Percentiles rank a stretch among this genome's conserved stretches.
These are phyloP conservation scores for Thinocorus orbignyianus DNA, from an alignment of 2,113 vertebrate genomes.

Conservation along the genomic window DNA sequence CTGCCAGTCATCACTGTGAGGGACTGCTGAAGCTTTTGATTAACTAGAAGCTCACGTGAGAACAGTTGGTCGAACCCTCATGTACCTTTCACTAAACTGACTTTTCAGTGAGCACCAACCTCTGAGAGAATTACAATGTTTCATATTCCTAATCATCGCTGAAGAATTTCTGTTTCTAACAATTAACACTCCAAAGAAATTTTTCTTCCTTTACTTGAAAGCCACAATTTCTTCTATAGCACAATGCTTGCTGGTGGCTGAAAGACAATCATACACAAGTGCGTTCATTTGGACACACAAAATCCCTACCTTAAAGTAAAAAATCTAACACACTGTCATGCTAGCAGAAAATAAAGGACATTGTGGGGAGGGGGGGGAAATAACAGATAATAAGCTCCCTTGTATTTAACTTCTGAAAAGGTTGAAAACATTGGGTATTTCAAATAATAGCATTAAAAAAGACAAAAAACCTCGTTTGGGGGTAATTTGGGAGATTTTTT, in stretches of 20 bases:
- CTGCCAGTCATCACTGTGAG: background rate
- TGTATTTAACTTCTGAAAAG: background rate
- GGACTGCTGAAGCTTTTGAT: background rate
- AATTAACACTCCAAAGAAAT: background rate
- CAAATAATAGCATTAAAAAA: background rate
- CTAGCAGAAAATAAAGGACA: background rate
- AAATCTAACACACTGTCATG: background rate
- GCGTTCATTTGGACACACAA: background rate
- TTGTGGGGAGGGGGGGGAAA: background rate
- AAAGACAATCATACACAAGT: background rate
- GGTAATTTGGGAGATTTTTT: background rate
- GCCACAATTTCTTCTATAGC: background rate
- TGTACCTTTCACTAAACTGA: background rate
- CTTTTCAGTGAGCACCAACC: background rate
- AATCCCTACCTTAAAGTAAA: background rate
- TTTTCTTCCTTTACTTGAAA: background rate
- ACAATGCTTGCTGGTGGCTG: background rate
- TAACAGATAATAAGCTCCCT: background rate
- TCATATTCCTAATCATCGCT: background rate
- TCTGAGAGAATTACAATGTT: background rate
- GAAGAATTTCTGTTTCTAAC: background rate
- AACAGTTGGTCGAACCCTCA: background rate
- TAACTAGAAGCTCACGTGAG: background rate
- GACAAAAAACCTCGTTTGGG: background rate
- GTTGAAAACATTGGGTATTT: background rate